Base-by-base conservation (phyloP, 2,113 vertebrate genomes). In the Eonycteris spelaea region DNA sequence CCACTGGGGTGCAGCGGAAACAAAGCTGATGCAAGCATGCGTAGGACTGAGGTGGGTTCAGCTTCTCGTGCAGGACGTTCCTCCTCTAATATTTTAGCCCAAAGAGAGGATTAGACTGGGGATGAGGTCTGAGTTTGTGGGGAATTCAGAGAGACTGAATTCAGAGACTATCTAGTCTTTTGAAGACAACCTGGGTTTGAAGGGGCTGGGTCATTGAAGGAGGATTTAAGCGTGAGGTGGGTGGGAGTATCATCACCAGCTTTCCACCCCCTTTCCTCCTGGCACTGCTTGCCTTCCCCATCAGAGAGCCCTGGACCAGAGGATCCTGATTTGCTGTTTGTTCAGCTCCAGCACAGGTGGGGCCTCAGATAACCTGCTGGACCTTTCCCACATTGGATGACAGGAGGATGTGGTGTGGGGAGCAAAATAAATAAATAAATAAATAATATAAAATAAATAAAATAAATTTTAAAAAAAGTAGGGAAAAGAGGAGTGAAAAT, bases 331-430 rank as follows among this genome's bases (percentile, higher is more conserved):
- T 77, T 84, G 45, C 89, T 97, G 86, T 97, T 97, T 97, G 73
- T 71, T 95, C 68, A 91, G 35, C 57, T 86, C 35, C 45, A 75
- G 88, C 91, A 84, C 97, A 97, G 95, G 94, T 97, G 97, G 45
- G 14, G 65, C 45, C 57, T 71, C 79, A 75, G 96, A 96, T 97
- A 97, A 95, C 92, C 82, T 53, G 51, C 83, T 94, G 82, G 57
- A 89, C 75, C 88, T 97, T 95, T 97, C 96, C 86, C 96, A 95
- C 79, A 70, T 48, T 55, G 30, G 82, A 70, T 90, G 70, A 48
- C 1, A 8, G 53, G 45, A 51, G 35, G 15, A n/a, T 38, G 28
- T 35, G 40, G 38, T 38, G 18, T 4, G 13, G 38, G 45, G 43
- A 91, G 55, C 86, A 89, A 75, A 95, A 79, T n/a, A n/a, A n/a